Evolutionary conservation across 2,888 invertebrate species (phyloP), one percentile per base, ranked within the genome.

Genomic region (Bursaphelenchus okinawaensis): DNA sequence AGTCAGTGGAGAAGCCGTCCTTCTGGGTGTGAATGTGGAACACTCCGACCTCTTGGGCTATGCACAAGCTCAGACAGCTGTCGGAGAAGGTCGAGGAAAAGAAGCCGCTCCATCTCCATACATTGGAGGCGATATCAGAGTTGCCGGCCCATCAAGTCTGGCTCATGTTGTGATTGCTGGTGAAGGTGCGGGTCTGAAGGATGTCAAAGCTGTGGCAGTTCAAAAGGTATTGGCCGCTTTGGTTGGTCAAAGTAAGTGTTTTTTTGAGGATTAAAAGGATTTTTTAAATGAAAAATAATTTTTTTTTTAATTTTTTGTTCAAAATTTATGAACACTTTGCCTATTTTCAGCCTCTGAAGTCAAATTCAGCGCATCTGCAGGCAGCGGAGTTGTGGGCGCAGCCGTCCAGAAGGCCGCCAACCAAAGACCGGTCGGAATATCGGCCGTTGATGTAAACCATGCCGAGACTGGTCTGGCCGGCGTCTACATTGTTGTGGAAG

Each of bases 11-110:
- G 88, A 90, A 59, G 89, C 91, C 67, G 90, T 90, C 16, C 88
- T 96, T 26, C 88, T 90, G 52, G 90, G 91, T 29, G 86, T 91
- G 58, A 94, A 94, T 52, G 87, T 91, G 31, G 87, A 88, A 58
- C 88, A 89, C 72, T 85, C 86, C 8, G 80, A 87, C 4, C 83
- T 91, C 9, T 83, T 86, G 4, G 85, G 87, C 19, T 87, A 87
- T 76, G 89, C 74, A 56, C 61, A 55, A 55, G 66, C 68, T 16
- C 75, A 79, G 65, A 66, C 68, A 60, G 68, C 71, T n/a, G 60
- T 79, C 12, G 51, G 84, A n/a, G 82, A 74, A 4, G 75, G 74
- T 54, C 58, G 65, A 50, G 69, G 67, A 7, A 50, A 58, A 19
- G 55, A 63, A 22, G 63, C 73, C 24, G 59, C 52, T 62, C 66